A percentile compares a stretch with the other conserved stretches of the same genome.
phyloP scores from a whole-genome alignment of 2,888 invertebrate genomes.

The Pteria penguin region DNA sequence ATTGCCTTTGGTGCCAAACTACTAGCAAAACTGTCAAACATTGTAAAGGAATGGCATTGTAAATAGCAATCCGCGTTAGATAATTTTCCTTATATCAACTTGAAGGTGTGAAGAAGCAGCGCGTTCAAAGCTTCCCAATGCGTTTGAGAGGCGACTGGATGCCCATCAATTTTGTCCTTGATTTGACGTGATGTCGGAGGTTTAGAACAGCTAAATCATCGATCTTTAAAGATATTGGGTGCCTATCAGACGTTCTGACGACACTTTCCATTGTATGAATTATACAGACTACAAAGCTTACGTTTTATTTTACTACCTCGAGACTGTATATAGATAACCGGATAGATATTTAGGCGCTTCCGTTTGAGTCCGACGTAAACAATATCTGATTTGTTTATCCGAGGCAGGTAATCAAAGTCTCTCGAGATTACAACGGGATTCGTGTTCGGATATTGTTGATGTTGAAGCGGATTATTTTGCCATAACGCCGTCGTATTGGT shows the following conservation, averaged over 20 bases:
- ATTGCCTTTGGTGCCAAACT: constrained; percentile 19
- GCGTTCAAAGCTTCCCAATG: constrained; percentile 31
- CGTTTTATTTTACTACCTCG: neutral
- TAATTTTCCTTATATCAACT: constrained; percentile 32
- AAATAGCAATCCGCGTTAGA: constrained; percentile 20
- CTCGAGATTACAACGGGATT: neutral
- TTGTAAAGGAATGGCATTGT: constrained; percentile 21
- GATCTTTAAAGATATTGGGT: constrained; percentile 36
- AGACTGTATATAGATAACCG: neutral
- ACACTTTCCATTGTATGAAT: neutral
- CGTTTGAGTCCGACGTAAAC: constrained; percentile 18
- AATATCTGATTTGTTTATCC: constrained; percentile 28
- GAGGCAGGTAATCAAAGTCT: constrained; percentile 2
- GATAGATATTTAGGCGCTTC: neutral
- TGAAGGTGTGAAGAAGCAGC: constrained; percentile 15
- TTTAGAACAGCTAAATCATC: constrained; percentile 31
- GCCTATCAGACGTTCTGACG: constrained; percentile 33
- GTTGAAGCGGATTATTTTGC: neutral
- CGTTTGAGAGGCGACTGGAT: constrained; percentile 14
- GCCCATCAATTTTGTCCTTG: constrained; percentile 27
- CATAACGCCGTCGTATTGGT: neutral
- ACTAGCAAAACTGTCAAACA: constrained; percentile 21
- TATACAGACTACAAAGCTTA: neutral
- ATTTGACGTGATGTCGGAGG: constrained; percentile 39
- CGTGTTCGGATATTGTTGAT: neutral